phyloP scores from a whole-genome alignment of 2,888 invertebrate genomes.

The Oligia latruncula region DNA sequence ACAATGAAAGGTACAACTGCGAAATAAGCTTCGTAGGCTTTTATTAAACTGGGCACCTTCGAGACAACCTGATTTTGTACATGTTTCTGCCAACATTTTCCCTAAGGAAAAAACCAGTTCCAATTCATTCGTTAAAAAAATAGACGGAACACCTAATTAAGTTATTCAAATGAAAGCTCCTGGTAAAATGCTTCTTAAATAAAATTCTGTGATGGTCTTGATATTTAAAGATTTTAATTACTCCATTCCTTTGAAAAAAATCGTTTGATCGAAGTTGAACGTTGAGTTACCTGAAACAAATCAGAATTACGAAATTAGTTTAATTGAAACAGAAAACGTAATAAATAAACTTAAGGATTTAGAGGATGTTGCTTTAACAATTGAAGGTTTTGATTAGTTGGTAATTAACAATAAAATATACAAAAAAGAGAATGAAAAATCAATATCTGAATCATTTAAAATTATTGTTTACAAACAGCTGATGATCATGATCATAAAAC shows the following conservation, averaged over 20 bases:
- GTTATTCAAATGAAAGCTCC: slow-evolving; percentile 32
- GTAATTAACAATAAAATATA: neutral
- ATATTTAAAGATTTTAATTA: slow-evolving; percentile 52
- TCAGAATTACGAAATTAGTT: slow-evolving; percentile 61
- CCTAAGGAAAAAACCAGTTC: neutral
- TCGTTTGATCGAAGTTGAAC: slow-evolving; percentile 49
- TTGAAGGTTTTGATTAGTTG: slow-evolving; percentile 3
- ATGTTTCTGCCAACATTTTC: slow-evolving; percentile 18
- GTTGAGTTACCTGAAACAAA: slow-evolving; percentile 67
- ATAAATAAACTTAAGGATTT: slow-evolving; percentile 44
- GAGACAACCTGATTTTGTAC: slow-evolving; percentile 2
- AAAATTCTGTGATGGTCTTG: slow-evolving; percentile 27
- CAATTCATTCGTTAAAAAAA: slow-evolving; percentile 18
- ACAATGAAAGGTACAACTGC: slow-evolving; percentile 29
- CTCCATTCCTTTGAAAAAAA: slow-evolving; percentile 44
- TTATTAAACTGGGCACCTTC: slow-evolving; percentile 8
- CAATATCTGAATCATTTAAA: neutral
- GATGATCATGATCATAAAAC: neutral
- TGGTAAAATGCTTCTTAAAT: slow-evolving; percentile 31
- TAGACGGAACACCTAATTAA: slow-evolving; percentile 29
- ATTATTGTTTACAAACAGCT: neutral
- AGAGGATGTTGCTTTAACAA: slow-evolving; percentile 12
- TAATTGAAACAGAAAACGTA: slow-evolving; percentile 49
- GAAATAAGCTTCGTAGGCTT: slow-evolving; percentile 23
- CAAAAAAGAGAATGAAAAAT: neutral